A percentile compares a stretch with the other conserved stretches of the same genome.
Conservation (phyloP, 2,797 vertebrate species). For the Parotocinclus haroldoi region DNA sequence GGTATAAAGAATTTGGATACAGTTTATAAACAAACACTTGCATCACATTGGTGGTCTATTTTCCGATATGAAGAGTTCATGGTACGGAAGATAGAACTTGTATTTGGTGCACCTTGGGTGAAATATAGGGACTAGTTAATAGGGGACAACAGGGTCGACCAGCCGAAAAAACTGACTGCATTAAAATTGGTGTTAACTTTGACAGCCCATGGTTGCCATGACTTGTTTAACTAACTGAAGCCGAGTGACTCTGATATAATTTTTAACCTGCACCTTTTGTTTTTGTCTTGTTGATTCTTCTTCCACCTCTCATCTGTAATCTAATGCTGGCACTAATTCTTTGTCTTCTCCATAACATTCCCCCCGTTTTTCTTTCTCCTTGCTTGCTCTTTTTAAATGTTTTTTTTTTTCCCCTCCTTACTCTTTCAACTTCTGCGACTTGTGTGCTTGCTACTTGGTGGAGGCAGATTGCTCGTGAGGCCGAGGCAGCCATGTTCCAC, state of each 20-base stretch:
- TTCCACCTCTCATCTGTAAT: constrained; percentile 3
- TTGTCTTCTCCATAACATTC: not conserved
- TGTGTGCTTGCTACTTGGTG: constrained; percentile 58
- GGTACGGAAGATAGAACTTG: too few relatives aligned
- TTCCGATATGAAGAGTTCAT: too few relatives aligned
- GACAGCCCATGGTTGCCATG: too few relatives aligned
- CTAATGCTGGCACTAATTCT: constrained; percentile 28
- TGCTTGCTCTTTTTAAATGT: not conserved
- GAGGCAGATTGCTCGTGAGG: constrained; percentile 94
- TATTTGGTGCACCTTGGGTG: too few relatives aligned
- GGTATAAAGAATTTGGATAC: too few relatives aligned
- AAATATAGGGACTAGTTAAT: too few relatives aligned
- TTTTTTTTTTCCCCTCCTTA: constrained; percentile 13
- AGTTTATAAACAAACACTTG: too few relatives aligned
- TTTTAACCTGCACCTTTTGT: constrained; percentile 17
- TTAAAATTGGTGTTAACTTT: too few relatives aligned
- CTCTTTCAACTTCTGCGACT: not conserved
- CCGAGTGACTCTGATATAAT: constrained; percentile 1
- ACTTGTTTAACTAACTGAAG: constrained; percentile 14
- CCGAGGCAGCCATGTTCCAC: constrained; percentile 98
- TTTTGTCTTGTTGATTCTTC: constrained; percentile 21
- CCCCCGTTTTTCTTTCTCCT: not conserved
- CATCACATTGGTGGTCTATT: too few relatives aligned
- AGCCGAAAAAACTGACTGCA: too few relatives aligned
- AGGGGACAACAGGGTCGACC: too few relatives aligned